Evolutionary conservation across 2,888 invertebrate species (phyloP).

Genomic region (Tenodera sinensis): DNA sequence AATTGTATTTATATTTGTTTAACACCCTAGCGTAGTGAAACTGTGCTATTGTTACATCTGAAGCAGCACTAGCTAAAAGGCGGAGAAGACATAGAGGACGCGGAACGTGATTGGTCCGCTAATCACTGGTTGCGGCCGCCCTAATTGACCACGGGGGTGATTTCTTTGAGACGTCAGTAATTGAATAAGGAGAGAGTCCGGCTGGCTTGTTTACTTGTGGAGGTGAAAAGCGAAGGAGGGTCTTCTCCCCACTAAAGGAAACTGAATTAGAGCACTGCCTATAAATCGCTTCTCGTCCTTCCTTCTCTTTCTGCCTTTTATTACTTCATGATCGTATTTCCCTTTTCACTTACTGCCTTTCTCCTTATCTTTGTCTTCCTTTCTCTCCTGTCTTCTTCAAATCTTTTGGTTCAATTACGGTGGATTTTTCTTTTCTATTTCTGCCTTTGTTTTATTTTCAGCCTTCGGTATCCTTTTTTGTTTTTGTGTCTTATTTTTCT

Average conservation of each 20-base stretch:
- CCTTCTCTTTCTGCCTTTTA: too few species aligned
- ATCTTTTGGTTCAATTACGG: neutral
- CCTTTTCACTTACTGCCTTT: too few species aligned
- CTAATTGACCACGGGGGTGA: constrained; percentile 27
- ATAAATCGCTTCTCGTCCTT: neutral
- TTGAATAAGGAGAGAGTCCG: constrained; percentile 23
- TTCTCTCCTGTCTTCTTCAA: neutral
- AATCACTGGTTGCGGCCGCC: constrained; percentile 5
- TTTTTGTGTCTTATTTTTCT: too few species aligned
- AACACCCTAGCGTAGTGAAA: too few species aligned
- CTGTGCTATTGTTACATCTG: too few species aligned
- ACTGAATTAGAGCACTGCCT: neutral
- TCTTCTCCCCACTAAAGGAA: neutral
- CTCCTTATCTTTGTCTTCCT: neutral
- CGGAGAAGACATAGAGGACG: too few species aligned
- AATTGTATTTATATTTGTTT: too few species aligned
- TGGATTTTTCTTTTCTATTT: neutral
- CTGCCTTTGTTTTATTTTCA: neutral
- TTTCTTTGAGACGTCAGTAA: constrained; percentile 30
- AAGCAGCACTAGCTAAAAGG: too few species aligned
- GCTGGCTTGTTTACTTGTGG: constrained; percentile 2
- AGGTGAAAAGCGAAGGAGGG: neutral
- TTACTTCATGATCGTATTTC: too few species aligned
- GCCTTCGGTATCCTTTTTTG: too few species aligned
- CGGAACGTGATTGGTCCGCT: constrained; percentile 7